Evolutionary conservation across 2,888 invertebrate species (phyloP).

Genomic region (Polydrusus cervinus): DNA sequence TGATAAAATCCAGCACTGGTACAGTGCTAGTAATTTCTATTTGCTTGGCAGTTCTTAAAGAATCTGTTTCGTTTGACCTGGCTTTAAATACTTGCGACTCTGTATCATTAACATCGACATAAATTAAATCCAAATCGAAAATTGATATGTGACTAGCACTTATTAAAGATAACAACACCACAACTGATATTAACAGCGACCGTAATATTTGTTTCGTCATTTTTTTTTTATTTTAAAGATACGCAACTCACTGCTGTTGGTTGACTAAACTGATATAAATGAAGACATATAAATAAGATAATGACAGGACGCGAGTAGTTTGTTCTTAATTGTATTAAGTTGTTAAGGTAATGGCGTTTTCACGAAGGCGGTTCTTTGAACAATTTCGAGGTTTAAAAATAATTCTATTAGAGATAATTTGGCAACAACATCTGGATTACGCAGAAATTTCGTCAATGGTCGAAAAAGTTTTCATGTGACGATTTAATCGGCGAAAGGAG

Average conservation of each 20-base stretch:
- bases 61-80: slow-evolving; percentile 57
- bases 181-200: neutral
- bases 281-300: slow-evolving; percentile 8
- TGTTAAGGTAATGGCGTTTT: slow-evolving; percentile 30
- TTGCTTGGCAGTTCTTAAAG: slow-evolving; percentile 57
- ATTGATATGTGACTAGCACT: neutral
- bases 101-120: slow-evolving; percentile 55
- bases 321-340: slow-evolving; percentile 34
- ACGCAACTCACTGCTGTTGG: slow-evolving; percentile 3
- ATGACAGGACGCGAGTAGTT: slow-evolving; percentile 38
- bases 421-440: neutral
- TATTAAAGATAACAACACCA: slow-evolving; percentile 28
- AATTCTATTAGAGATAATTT: slow-evolving; percentile 10
- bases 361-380: slow-evolving; percentile 10
- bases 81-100: slow-evolving; percentile 58
- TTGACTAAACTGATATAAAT: neutral
- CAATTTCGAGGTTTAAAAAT: slow-evolving; percentile 10
- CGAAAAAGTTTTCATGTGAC: neutral
- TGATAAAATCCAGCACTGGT: slow-evolving; percentile 58
- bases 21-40: slow-evolving; percentile 61
- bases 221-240: slow-evolving; percentile 10
- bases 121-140: slow-evolving; percentile 58
- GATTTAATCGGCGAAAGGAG: too few relatives aligned
- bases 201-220: neutral
- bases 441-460: neutral